Evolutionary conservation across 2,113 vertebrate genomes (phyloP).

Genomic region (Daphoenositta chrysoptera): DNA sequence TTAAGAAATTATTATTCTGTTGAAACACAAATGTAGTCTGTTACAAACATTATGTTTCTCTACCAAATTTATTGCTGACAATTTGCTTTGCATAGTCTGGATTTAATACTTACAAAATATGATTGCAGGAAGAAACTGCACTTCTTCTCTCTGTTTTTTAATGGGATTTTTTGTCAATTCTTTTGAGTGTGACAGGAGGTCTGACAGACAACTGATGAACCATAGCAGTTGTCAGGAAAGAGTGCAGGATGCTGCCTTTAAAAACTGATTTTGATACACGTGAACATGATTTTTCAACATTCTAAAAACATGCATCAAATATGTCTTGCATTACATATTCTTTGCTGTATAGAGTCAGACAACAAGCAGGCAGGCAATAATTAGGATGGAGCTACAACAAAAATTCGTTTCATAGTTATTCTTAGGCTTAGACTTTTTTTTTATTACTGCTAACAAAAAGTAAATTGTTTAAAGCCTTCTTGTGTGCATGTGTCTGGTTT

Average conservation of each 20-base stretch:
- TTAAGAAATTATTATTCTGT: not conserved
- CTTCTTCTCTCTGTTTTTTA: not conserved
- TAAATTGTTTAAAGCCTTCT: not conserved
- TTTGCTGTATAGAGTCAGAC: not conserved
- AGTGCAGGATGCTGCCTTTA: not conserved
- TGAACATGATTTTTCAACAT: not conserved
- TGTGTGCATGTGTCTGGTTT: accelerated
- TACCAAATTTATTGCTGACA: not conserved
- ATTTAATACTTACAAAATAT: not conserved
- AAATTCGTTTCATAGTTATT: not conserved
- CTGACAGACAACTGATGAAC: not conserved
- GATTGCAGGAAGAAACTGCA: not conserved
- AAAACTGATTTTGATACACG: not conserved
- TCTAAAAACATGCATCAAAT: not conserved
- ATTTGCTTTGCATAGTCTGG: not conserved
- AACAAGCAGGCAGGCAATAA: not conserved
- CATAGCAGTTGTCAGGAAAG: not conserved
- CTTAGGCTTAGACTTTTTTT: not conserved
- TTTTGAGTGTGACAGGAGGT: not conserved
- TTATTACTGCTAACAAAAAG: not conserved
- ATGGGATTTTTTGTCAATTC: not conserved
- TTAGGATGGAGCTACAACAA: not conserved
- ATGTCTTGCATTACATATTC: not conserved
- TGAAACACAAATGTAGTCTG: not conserved
- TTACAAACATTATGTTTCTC: not conserved